phyloP scores from a whole-genome alignment of 2,888 invertebrate species.

The Dastarcus helophoroides region DNA sequence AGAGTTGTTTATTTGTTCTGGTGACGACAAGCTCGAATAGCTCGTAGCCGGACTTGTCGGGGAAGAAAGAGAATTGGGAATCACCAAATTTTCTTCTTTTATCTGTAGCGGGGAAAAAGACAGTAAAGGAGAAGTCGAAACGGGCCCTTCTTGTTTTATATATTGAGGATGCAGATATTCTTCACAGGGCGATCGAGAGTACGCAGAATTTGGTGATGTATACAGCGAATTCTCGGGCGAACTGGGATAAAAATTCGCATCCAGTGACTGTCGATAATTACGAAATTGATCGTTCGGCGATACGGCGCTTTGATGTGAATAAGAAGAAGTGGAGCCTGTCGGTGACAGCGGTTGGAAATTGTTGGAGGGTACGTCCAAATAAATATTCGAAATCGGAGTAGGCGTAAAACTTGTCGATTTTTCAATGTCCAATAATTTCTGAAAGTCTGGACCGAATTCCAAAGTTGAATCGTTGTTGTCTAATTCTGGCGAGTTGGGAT shows the following conservation, averaged over 20 bases:
- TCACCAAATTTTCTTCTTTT: constrained; percentile 31
- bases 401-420: constrained; percentile 28
- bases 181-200: constrained; percentile 45
- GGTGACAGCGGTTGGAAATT: constrained; percentile 27
- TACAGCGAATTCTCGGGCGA: constrained; percentile 40
- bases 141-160: constrained; percentile 43
- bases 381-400: constrained; percentile 34
- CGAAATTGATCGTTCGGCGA: constrained; percentile 40
- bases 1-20: constrained; percentile 18
- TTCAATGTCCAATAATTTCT: constrained; percentile 28
- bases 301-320: constrained; percentile 39
- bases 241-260: constrained; percentile 35
- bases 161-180: constrained; percentile 35
- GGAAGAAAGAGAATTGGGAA: constrained; percentile 40
- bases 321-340: constrained; percentile 28
- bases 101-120: constrained; percentile 40
- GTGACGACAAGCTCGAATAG: constrained; percentile 23
- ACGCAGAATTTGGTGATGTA: constrained; percentile 41
- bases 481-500: constrained; percentile 25
- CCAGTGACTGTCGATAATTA: constrained; percentile 40
- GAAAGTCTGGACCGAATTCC: constrained; percentile 33
- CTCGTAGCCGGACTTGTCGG: constrained; percentile 31
- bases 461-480: constrained; percentile 22
- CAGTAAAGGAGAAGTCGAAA: constrained; percentile 39
- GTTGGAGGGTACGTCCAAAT: constrained; percentile 34